Evolutionary conservation across 2,113 vertebrate genomes (phyloP).

Genomic region (Chloebia gouldiae): DNA sequence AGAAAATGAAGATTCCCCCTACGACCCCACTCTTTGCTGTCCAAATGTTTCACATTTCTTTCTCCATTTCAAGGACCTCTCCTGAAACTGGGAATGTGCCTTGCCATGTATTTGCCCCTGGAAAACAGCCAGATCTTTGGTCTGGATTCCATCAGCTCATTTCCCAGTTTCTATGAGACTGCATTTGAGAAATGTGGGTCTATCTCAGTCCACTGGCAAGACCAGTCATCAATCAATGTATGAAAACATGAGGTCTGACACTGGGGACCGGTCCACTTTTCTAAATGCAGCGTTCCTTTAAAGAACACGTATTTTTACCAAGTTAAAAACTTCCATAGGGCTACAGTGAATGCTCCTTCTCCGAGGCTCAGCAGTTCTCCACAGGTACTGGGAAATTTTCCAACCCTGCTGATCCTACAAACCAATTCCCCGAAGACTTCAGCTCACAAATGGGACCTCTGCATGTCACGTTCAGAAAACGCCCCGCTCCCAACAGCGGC

Average conservation of each 20-base stretch:
- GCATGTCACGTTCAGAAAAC: background rate
- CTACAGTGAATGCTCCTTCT: background rate
- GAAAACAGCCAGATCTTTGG: constrained; percentile 60
- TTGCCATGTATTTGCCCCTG: constrained; percentile 49
- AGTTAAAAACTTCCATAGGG: background rate
- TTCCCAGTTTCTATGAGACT: constrained; percentile 75
- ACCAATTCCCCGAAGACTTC: background rate
- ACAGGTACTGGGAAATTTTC: background rate
- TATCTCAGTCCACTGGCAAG: background rate
- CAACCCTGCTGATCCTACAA: background rate
- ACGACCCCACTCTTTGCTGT: background rate
- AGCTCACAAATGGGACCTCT: background rate
- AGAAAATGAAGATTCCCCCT: background rate
- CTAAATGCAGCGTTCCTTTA: background rate
- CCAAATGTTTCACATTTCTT: background rate
- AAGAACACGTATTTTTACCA: background rate
- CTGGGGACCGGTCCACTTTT: background rate
- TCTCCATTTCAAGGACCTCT: background rate
- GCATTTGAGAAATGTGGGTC: constrained; percentile 27
- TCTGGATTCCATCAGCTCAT: constrained; percentile 72
- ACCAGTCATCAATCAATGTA: background rate
- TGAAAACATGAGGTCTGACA: background rate
- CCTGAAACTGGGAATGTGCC: constrained; percentile 9
- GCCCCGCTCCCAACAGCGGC: fast-evolving
- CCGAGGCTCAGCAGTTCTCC: background rate